Base-by-base conservation (phyloP, 2,113 vertebrate species). In the Lutjanus erythropterus region DNA sequence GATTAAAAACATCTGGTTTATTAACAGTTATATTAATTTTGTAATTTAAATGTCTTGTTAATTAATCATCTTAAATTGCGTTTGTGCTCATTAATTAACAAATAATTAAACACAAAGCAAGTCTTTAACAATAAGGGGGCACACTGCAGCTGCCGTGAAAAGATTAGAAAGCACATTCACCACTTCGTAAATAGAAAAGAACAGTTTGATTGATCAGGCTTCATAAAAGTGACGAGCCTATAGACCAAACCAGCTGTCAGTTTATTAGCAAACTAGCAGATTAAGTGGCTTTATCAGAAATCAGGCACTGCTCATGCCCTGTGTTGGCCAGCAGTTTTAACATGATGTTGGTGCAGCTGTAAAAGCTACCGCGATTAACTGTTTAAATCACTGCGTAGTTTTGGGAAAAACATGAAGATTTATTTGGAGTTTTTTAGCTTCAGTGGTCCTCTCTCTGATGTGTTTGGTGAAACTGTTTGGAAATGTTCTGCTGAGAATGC, bases 281-380 rank as follows among this genome's bases (percentile, higher is more conserved):
- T 42, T 19, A 42, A 42, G 15, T 42, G n/a, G 23, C 8, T 44
- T 41, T 18, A 27, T 62, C 15, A 41, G 14, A 62, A 50, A 9
- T 6, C 21, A 6, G 21, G 31, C 31, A 14, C 62, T 21, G 29
- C 42, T 66, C 8, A 18, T 25, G 23, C 16, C 18, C 31, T 21
- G 4, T 49, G 11, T 37, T 61, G 41, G 60, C 23, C 60, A 18
- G 8, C n/a, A 69, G 15, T 9, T 71, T 21, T n/a, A 39, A 44
- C 39, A 56, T 31, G 21, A 42, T 25, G 49, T 27, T 42, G 70
- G 14, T 42, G 53, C 15, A 59, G 50, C 33, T 21, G 19, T 56
- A 58, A 79, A 64, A 79, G n/a, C 27, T 5, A 11, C 33, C 2
- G 23, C 33, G 15, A 58, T 58, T 25, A 50, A 73, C 53, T 15